phyloP scores from a whole-genome alignment of 2,797 vertebrate species.

The Enteromius viviparus region DNA sequence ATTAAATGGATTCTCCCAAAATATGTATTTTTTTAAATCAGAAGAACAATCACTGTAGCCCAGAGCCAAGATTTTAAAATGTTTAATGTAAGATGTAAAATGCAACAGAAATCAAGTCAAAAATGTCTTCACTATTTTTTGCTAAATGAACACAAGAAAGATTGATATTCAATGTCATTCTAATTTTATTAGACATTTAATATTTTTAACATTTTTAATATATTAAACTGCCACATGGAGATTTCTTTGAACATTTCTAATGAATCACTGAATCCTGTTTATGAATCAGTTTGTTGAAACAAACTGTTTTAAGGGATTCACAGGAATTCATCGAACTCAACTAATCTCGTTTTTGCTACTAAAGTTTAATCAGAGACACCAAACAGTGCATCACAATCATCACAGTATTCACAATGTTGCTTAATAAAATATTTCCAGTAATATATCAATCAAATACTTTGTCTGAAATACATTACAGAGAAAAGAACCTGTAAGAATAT shows the following conservation, averaged over 20 bases:
- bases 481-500: conserved; percentile 17
- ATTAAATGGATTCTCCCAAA: neutral
- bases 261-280: neutral
- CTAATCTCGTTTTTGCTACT: neutral
- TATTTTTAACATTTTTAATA: conserved; percentile 12
- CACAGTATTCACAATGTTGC: neutral
- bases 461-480: neutral
- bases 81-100: neutral
- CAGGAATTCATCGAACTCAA: neutral
- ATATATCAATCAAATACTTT: neutral
- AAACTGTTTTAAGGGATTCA: neutral
- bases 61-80: neutral
- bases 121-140: neutral
- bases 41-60: neutral
- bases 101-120: neutral
- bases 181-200: conserved; percentile 3
- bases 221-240: neutral
- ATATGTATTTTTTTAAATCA: neutral
- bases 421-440: neutral
- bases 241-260: neutral
- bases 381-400: neutral
- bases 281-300: conserved; percentile 10
- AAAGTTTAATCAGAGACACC: neutral
- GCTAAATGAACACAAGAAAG: neutral
- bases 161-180: conserved; percentile 1